Conservation (phyloP, 2,113 vertebrate genomes). For the Cnemophilus loriae region DNA sequence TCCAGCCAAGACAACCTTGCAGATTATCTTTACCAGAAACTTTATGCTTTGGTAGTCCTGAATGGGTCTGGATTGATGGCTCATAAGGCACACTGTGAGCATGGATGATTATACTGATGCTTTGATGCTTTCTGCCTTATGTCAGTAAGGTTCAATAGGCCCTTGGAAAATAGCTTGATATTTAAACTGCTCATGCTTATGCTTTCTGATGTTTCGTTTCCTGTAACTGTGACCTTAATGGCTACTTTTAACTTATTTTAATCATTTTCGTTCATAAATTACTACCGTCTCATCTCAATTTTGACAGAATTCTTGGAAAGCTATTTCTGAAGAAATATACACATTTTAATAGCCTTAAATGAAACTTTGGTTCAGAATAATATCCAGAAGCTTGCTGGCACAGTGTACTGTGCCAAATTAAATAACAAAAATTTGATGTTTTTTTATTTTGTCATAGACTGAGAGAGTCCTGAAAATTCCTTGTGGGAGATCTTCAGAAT, state of each 20-base stretch:
- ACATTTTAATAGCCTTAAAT: background rate
- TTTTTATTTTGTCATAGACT: background rate
- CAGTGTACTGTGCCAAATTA: background rate
- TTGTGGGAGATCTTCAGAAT: background rate
- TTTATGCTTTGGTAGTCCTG: background rate
- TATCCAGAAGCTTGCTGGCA: background rate
- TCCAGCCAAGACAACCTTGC: background rate
- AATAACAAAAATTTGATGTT: rapidly evolving
- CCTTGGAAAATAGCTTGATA: background rate
- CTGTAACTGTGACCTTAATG: background rate
- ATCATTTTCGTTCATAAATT: background rate
- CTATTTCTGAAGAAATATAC: background rate
- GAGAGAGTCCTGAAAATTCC: background rate
- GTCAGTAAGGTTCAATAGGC: background rate
- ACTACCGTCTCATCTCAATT: background rate
- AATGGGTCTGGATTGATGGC: background rate
- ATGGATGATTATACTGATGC: background rate
- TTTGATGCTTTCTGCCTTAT: background rate
- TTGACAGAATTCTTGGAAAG: background rate
- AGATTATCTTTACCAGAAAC: background rate
- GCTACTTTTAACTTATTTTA: background rate
- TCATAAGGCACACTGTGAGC: background rate
- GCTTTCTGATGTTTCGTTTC: background rate
- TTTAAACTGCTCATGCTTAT: background rate
- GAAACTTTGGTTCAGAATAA: background rate